phyloP scores from a whole-genome alignment of 2,888 invertebrate genomes.

The Pandemis cinnamomeana region DNA sequence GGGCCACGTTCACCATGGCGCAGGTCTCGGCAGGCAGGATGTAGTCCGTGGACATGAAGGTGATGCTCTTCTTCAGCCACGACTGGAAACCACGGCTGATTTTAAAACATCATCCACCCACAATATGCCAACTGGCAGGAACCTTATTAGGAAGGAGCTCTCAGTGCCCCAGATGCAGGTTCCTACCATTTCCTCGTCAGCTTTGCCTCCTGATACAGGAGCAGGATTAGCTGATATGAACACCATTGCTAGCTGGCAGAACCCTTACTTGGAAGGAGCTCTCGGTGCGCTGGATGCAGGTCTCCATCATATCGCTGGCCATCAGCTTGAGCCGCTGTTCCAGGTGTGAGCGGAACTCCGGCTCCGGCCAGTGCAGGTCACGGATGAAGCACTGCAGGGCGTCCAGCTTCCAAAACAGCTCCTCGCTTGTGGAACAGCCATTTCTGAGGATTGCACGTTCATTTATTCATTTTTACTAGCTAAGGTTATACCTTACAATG shows the following conservation, averaged over 20 bases:
- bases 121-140: too few relatives aligned
- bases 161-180: not conserved
- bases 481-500: too few relatives aligned
- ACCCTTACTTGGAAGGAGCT: constrained; percentile 87
- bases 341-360: constrained; percentile 97
- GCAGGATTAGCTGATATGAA: not conserved
- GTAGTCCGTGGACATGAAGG: constrained; percentile 98
- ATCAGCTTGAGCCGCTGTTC: constrained; percentile 98
- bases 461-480: too few relatives aligned
- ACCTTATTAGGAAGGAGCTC: not conserved
- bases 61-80: constrained; percentile 96
- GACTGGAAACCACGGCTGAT: constrained; percentile 81
- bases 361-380: constrained; percentile 99
- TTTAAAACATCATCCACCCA: too few relatives aligned
- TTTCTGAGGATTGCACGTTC: constrained; percentile 83
- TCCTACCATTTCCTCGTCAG: too few relatives aligned
- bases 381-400: constrained; percentile 99
- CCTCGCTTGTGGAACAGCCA: constrained; percentile 99
- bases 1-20: constrained; percentile 99
- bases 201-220: too few relatives aligned
- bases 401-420: constrained; percentile 99
- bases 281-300: constrained; percentile 96
- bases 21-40: constrained; percentile 99
- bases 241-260: not conserved
- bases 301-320: constrained; percentile 99